A percentile compares a stretch with the other conserved stretches of the same genome.
Evolutionary conservation across 1,140 invertebrate species (phyloP).

Genomic region (Drosophila neocordata): DNA sequence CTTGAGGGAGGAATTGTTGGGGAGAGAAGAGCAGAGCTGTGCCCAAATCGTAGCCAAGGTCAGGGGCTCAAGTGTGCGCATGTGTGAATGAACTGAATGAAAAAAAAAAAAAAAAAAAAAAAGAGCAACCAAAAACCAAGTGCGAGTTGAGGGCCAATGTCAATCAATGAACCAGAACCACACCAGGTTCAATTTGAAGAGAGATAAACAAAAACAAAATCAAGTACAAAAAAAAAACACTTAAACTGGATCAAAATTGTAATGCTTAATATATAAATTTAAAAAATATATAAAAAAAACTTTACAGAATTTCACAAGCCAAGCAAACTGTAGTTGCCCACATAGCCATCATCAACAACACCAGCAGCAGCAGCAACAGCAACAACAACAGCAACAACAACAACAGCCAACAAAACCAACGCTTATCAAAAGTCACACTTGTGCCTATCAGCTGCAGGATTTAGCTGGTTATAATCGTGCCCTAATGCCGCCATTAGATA

Average conservation of each 20-base stretch:
- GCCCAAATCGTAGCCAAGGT: conserved; percentile 70
- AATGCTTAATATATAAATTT: too few relatives aligned
- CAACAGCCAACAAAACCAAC: conserved; percentile 41
- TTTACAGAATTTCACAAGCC: conserved; percentile 79
- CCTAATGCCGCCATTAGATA: conserved; percentile 69
- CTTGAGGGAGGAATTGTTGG: too few relatives aligned
- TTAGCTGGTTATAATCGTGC: conserved; percentile 66
- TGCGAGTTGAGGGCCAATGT: conserved; percentile 47
- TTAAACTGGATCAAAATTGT: background rate
- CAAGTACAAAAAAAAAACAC: conserved; percentile 19
- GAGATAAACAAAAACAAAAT: conserved; percentile 4
- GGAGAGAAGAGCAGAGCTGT: background rate
- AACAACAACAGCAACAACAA: background rate
- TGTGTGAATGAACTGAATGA: conserved; percentile 67
- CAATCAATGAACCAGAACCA: conserved; percentile 66
- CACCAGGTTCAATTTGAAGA: conserved; percentile 71
- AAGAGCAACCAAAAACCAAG: conserved; percentile 24
- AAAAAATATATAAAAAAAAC: too few relatives aligned
- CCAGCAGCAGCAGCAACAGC: background rate
- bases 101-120: conserved; percentile 15
- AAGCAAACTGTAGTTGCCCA: conserved; percentile 68
- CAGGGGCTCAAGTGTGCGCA: conserved; percentile 59
- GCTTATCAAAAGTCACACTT: conserved; percentile 71
- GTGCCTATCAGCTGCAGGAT: conserved; percentile 71
- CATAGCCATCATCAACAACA: conserved; percentile 55